Evolutionary conservation across 1,140 invertebrate genomes (phyloP).

Genomic region (Hirudo medicinalis): DNA sequence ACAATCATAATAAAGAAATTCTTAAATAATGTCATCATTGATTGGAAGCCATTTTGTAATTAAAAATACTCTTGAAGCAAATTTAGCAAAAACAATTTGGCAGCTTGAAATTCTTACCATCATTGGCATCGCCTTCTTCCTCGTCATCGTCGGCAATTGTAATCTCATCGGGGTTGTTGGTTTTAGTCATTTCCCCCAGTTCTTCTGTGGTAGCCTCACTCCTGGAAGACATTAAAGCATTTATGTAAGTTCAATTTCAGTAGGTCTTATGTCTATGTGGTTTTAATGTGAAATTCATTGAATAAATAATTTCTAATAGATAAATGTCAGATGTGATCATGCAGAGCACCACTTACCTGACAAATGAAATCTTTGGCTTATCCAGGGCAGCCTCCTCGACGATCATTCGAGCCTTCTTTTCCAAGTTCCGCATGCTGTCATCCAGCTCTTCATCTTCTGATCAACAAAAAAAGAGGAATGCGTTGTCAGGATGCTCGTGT

Average conservation of each 20-base stretch:
- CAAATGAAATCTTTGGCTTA: conserved; percentile 39
- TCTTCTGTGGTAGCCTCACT: conserved; percentile 62
- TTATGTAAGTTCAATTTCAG: background rate
- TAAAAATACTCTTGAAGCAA: too few species aligned
- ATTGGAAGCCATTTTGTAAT: too few species aligned
- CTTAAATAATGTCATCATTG: too few species aligned
- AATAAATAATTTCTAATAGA: background rate
- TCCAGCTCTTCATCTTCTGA: conserved; percentile 5
- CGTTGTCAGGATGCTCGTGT: too few species aligned
- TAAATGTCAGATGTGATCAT: background rate
- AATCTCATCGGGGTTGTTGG: conserved; percentile 86
- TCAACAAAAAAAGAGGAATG: background rate
- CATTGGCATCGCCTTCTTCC: conserved; percentile 44
- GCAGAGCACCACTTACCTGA: conserved; percentile 35
- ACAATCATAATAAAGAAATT: too few species aligned
- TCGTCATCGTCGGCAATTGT: conserved; percentile 53
- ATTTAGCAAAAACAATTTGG: too few species aligned
- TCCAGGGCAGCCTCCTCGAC: conserved; percentile 38
- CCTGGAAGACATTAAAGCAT: conserved; percentile 40
- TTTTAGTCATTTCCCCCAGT: conserved; percentile 50
- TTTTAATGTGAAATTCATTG: too few species aligned
- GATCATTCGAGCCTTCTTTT: conserved; percentile 59
- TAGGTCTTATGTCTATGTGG: too few species aligned
- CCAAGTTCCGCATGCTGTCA: conserved; percentile 72
- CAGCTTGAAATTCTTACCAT: conserved; percentile 31